Evolutionary conservation across 2,797 vertebrate species (phyloP), one percentile per base, ranked within the genome.

Genomic region (Meda fulgida): DNA sequence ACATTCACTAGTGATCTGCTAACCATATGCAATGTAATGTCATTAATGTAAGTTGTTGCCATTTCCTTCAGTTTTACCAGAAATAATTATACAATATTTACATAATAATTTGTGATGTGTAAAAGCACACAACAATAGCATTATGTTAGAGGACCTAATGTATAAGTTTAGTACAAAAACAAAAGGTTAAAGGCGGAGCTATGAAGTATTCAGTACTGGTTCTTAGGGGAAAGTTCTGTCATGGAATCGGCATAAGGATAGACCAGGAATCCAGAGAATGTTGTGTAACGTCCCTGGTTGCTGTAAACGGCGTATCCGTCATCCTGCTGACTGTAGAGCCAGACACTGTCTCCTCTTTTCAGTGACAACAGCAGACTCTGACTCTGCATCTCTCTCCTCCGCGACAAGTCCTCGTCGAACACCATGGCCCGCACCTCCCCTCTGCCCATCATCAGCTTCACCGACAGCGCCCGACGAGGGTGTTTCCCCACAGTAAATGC

Each of bases 261-360:
- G 80, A 96, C 89, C 81, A 96, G 90, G 91, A 96, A 96, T 29
- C 96, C 95, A 2, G 95, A 95, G 86, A 96, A 96, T 34, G 96
- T 96, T 83, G 94, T 95, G 91, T 95, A 96, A 66, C 94, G 92
- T 10, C 95, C 96, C 82, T 96, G 95, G 91, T 96, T 96, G 91
- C 96, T 96, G 90, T 96, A 96, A n/a, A 96, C 92, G 0, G 93
- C 96, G 0, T 92, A 96, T 8, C 92, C 93, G 65, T 96, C 93
- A 5, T 95, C 94, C 90, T 95, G 95, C 86, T 96, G 95, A 84
- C 95, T 96, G 91, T 96, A 95, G 63, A 96, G 90, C 96, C 96
- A 96, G 63, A 96, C 94, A 0, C 65, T 92, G 81, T 96, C 94
- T 0, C 94, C 95, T 31, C 6, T 87, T 13, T 77, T 89, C 36